Evolutionary conservation across 2,797 vertebrate genomes (phyloP).

Genomic region (Garrulus glandarius): DNA sequence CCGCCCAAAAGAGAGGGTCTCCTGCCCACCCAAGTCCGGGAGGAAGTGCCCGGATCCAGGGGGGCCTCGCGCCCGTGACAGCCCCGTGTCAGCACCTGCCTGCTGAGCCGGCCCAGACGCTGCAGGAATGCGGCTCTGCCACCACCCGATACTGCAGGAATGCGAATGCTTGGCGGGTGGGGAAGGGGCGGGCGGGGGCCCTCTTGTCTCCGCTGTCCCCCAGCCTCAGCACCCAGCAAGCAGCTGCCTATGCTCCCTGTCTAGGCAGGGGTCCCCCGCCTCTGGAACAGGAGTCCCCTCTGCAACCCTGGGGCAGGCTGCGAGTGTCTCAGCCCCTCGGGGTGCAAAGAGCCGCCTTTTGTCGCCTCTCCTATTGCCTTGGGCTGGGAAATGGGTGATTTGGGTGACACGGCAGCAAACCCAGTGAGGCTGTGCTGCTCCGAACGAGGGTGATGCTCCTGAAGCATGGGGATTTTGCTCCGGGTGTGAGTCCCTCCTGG

Average conservation of each 20-base stretch:
- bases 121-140: conserved; percentile 43
- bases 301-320: not conserved
- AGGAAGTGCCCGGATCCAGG: not conserved
- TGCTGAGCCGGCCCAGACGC: conserved; percentile 50
- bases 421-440: not conserved
- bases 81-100: conserved; percentile 45
- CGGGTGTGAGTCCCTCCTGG: rapidly evolving
- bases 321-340: rapidly evolving
- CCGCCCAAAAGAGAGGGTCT: rapidly evolving
- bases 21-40: not conserved
- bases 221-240: not conserved
- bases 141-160: conserved; percentile 57
- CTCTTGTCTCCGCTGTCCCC: not conserved
- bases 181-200: not conserved
- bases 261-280: not conserved
- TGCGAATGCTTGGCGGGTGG: conserved; percentile 31
- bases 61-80: not conserved
- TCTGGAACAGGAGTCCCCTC: not conserved
- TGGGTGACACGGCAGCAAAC: not conserved
- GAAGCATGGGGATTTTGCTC: not conserved
- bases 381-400: not conserved
- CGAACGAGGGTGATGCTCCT: rapidly evolving
- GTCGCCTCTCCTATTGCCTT: not conserved
- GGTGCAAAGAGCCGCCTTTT: not conserved
- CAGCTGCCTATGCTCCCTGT: not conserved